Conservation (phyloP, 2,888 invertebrate species). For the Agrochola circellaris region DNA sequence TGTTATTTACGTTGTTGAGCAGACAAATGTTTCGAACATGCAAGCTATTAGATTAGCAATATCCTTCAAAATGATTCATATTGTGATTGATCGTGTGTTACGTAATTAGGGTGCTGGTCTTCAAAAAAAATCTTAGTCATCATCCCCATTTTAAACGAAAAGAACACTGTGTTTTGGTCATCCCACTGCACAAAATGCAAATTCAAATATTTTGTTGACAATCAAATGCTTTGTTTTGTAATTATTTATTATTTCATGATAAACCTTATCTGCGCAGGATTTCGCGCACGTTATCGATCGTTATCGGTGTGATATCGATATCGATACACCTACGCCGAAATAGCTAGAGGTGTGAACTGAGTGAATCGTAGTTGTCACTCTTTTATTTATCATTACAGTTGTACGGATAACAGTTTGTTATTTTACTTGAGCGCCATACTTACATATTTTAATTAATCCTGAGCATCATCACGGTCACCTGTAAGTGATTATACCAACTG, state of each 20-base stretch:
- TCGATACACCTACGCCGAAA: constrained; percentile 51
- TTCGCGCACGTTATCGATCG: constrained; percentile 47
- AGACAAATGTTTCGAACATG: no score
- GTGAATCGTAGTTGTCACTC: constrained; percentile 21
- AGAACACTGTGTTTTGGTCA: background rate
- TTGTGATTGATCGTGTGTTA: background rate
- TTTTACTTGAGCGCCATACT: constrained; percentile 35
- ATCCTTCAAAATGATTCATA: no score
- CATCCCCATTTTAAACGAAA: background rate
- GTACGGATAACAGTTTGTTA: constrained; percentile 48
- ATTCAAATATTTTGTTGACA: constrained; percentile 42
- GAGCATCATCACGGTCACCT: constrained; percentile 36
- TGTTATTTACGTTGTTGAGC: no score
- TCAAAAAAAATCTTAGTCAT: no score
- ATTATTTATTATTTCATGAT: constrained; percentile 53
- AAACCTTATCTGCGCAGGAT: constrained; percentile 49
- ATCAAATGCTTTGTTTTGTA: constrained; percentile 50
- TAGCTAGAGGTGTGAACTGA: constrained; percentile 32
- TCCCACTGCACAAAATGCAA: constrained; percentile 10
- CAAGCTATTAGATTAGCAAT: no score
- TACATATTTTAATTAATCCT: constrained; percentile 39
- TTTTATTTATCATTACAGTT: constrained; percentile 41
- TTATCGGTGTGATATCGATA: constrained; percentile 52
- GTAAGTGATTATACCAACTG: constrained; percentile 18
- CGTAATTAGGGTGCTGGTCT: background rate